Base-by-base conservation (phyloP, 2,888 invertebrate species). In the Myathropa florea region DNA sequence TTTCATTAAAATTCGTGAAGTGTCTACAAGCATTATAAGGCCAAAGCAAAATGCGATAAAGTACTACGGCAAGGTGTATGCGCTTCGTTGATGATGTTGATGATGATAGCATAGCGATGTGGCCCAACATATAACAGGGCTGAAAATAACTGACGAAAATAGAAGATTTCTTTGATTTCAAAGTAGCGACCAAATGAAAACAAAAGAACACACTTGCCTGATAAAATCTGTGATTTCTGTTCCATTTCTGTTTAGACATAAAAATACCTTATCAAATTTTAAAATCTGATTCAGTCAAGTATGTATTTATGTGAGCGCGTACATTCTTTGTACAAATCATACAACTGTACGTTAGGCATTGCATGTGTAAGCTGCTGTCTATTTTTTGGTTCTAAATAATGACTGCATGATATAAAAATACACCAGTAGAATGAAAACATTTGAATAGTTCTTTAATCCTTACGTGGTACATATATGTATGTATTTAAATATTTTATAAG, bases 1-100 rank as follows among this genome's bases (percentile, higher is more conserved):
- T 83, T 83, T 83, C 87, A 88, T 88, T 88, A 88, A 88, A 88
- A 88, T 88, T 88, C 88, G 78, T 76, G 82, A 84, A 86, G 88
- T 88, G 88, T 88, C 80, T 81, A 76, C 80, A 65, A 79, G 76
- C 80, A 86, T 73, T 79, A 88, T 81, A 81, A 82, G 79, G 76
- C 79, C 72, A 79, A 87, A 83, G 83, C 83, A 83, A 80, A 87
- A 87, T 83, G 80, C 83, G 79, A 80, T 80, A 80, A 87, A 75
- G 83, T 78, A 86, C 83, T 79, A 83, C 83, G 79, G 67, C 68
- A 79, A 72, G 83, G 82, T 83, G 83, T 85, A 77, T 72, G 80
- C 65, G 61, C 76, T 70, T 64, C 67, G 70, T 10, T 71, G 79
- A 83, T 71, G 73, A 64, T 75, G 64, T 28, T 76, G 71, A 80